Percentiles rank a stretch among this genome's conserved stretches.
phyloP scores from a whole-genome alignment of 2,888 invertebrate species.

The Dascillus cervinus region DNA sequence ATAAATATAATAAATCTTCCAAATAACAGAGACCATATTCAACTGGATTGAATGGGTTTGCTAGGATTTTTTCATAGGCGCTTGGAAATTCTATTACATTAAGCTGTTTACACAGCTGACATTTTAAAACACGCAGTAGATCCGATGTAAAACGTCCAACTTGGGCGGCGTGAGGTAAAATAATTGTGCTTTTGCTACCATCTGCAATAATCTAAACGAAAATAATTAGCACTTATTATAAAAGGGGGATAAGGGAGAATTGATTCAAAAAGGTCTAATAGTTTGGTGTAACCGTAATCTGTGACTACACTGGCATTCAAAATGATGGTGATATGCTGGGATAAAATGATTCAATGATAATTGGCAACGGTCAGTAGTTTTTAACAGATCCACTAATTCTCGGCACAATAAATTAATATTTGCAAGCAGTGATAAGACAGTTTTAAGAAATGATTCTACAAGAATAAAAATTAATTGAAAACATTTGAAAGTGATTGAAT shows the following conservation, averaged over 20 bases:
- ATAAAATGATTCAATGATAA: constrained; percentile 82
- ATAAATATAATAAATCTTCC: constrained; percentile 68
- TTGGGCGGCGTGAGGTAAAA: constrained; percentile 82
- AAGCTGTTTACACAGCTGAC: constrained; percentile 71
- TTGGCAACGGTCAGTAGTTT: constrained; percentile 72
- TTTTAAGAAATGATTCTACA: constrained; percentile 41
- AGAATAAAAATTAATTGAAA: constrained; percentile 16
- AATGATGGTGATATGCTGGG: constrained; percentile 94
- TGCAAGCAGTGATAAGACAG: constrained; percentile 58
- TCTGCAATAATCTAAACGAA: constrained; percentile 73
- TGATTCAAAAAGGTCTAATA: constrained; percentile 84
- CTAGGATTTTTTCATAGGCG: constrained; percentile 36
- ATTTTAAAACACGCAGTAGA: constrained; percentile 75
- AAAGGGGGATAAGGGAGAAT: constrained; percentile 49
- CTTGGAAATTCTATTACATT: constrained; percentile 61
- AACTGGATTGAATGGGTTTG: constrained; percentile 56
- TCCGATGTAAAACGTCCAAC: constrained; percentile 85
- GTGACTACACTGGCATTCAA: constrained; percentile 92
- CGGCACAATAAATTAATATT: constrained; percentile 75
- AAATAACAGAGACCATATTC: constrained; percentile 85
- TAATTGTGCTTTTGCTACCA: constrained; percentile 78
- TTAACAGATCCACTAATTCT: constrained; percentile 78
- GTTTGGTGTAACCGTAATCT: constrained; percentile 91
- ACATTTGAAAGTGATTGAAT: constrained; percentile 5
- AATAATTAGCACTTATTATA: constrained; percentile 1